Evolutionary conservation across 2,888 invertebrate species (phyloP).

Genomic region (Pecten maximus): DNA sequence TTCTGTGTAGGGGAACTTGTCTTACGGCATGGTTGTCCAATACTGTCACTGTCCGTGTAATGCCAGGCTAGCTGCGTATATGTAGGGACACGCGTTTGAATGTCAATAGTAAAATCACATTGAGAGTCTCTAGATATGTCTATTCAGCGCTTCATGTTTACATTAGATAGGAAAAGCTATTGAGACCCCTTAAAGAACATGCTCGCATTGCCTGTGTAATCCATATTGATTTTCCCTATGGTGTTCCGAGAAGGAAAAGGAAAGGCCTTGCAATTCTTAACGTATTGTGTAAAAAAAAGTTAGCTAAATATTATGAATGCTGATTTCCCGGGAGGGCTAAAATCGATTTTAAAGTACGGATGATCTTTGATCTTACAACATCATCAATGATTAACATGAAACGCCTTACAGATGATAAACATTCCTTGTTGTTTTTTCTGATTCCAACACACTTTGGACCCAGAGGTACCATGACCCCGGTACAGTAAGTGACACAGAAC

Average conservation of each 20-base stretch:
- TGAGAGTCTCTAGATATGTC: not conserved
- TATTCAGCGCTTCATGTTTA: conserved; percentile 15
- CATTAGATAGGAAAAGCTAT: not conserved
- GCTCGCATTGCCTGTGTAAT: not conserved
- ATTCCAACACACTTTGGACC: too few relatives aligned
- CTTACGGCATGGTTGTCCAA: not conserved
- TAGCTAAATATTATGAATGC: conserved; percentile 20
- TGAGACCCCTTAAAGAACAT: not conserved
- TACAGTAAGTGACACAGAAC: too few relatives aligned
- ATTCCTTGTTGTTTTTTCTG: too few relatives aligned
- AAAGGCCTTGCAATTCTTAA: not conserved
- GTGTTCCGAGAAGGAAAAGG: not conserved
- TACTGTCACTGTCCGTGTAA: not conserved
- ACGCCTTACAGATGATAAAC: not conserved
- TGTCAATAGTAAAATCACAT: not conserved
- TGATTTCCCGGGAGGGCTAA: not conserved
- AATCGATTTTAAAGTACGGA: conserved; percentile 30
- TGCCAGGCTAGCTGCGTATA: not conserved
- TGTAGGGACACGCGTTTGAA: not conserved
- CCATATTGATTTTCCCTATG: not conserved
- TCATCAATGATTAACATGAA: not conserved
- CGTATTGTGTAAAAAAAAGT: not conserved
- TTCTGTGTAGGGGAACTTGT: not conserved
- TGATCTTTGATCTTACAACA: conserved; percentile 6
- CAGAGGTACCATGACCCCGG: too few relatives aligned